Conservation (phyloP, 2,797 vertebrate genomes). For the Rhodeus uyekii region DNA sequence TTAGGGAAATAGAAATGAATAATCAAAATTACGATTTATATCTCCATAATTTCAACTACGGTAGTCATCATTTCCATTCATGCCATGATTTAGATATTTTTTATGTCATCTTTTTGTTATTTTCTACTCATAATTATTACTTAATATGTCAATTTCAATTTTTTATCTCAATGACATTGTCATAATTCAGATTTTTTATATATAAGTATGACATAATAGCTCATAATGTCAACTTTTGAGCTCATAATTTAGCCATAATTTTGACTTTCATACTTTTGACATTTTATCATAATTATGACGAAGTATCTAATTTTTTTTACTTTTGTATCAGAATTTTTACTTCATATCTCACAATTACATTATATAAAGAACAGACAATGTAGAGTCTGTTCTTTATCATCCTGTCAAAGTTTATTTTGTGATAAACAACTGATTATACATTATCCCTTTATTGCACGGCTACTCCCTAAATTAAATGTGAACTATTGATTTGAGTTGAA, state of each 20-base stretch:
- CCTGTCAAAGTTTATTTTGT: neutral
- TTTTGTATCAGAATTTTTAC: neutral
- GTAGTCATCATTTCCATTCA: too few relatives aligned
- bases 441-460: neutral
- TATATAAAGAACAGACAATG: neutral
- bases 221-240: too few relatives aligned
- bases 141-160: neutral
- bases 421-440: neutral
- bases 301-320: neutral
- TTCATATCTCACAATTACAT: neutral
- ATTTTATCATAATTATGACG: neutral
- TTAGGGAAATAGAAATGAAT: too few relatives aligned
- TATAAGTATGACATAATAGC: neutral
- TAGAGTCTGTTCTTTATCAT: neutral
- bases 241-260: neutral
- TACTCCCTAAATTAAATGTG: neutral
- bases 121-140: neutral
- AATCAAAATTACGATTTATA: too few relatives aligned
- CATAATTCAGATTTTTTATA: too few relatives aligned
- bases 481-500: neutral
- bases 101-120: too few relatives aligned
- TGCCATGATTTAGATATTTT: too few relatives aligned
- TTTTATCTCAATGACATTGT: neutral
- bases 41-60: neutral
- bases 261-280: neutral